Conservation (phyloP, 2,888 invertebrate species). For the Pandemis corylana region DNA sequence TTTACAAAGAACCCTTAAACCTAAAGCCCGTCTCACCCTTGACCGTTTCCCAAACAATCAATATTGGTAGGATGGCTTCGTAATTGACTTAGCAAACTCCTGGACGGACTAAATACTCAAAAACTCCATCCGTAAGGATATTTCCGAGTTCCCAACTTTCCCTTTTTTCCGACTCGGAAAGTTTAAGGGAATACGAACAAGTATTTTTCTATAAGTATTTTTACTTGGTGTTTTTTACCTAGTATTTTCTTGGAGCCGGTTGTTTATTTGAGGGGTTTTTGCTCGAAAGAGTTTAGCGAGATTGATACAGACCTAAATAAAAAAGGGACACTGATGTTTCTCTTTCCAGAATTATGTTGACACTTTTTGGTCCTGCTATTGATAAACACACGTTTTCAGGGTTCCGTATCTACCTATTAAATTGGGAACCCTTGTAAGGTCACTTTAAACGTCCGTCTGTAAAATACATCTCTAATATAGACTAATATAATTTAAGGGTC, state of each 20-base stretch:
- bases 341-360: no score
- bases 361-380: no score
- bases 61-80: slow-evolving; percentile 54
- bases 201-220: slow-evolving; percentile 13
- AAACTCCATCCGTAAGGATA: slow-evolving; percentile 48
- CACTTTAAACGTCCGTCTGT: no score
- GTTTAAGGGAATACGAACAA: slow-evolving; percentile 12
- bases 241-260: neutral
- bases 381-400: no score
- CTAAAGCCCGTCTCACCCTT: slow-evolving; percentile 39
- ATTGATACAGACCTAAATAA: no score
- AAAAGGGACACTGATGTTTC: no score
- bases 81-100: slow-evolving; percentile 63
- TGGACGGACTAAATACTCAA: slow-evolving; percentile 57
- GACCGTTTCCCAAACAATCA: slow-evolving; percentile 48
- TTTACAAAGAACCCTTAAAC: slow-evolving; percentile 3
- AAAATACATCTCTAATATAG: no score
- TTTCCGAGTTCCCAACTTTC: slow-evolving; percentile 50
- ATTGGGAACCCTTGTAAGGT: no score
- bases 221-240: neutral
- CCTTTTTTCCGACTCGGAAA: slow-evolving; percentile 36
- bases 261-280: neutral
- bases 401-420: no score
- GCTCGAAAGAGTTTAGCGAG: neutral
- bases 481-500: no score